Percentiles rank a stretch among this genome's conserved stretches.
phyloP scores from a whole-genome alignment of 2,797 vertebrate genomes.

The Rhynchotus rufescens region DNA sequence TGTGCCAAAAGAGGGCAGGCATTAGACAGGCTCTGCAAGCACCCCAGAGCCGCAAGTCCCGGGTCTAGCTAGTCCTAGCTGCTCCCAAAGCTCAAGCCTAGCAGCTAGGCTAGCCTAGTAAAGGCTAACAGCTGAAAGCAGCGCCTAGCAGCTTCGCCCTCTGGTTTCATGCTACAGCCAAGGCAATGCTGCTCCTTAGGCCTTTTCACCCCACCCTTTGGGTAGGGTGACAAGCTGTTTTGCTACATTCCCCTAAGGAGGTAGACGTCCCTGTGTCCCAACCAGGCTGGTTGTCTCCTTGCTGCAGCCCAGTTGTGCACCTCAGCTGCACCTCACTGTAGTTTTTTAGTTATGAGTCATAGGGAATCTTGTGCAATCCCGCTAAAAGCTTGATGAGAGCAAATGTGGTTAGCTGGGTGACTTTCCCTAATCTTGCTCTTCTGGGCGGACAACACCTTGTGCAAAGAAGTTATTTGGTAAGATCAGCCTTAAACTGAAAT shows the following conservation, averaged over 20 bases:
- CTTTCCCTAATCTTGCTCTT: too few relatives aligned
- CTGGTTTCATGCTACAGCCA: background rate
- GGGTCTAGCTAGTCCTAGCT: background rate
- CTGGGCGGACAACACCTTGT: too few relatives aligned
- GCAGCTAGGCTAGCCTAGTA: too few relatives aligned
- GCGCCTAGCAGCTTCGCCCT: background rate
- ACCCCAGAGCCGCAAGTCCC: background rate
- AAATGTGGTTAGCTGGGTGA: too few relatives aligned
- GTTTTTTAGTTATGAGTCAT: too few relatives aligned
- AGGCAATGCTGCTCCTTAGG: background rate
- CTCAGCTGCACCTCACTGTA: too few relatives aligned
- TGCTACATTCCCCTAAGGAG: background rate
- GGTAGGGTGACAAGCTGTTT: background rate
- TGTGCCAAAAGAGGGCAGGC: background rate
- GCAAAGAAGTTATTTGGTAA: too few relatives aligned
- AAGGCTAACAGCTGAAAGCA: background rate
- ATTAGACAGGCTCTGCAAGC: background rate
- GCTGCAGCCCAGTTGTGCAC: background rate
- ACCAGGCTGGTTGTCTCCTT: rapidly evolving
- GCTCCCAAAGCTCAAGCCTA: background rate
- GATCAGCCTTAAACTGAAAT: too few relatives aligned
- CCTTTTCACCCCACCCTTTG: background rate
- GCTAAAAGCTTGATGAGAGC: too few relatives aligned
- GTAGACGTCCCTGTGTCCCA: background rate
- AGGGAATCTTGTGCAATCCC: too few relatives aligned